Conservation (phyloP, 2,113 vertebrate genomes). For the Aldabrachelys gigantea region DNA sequence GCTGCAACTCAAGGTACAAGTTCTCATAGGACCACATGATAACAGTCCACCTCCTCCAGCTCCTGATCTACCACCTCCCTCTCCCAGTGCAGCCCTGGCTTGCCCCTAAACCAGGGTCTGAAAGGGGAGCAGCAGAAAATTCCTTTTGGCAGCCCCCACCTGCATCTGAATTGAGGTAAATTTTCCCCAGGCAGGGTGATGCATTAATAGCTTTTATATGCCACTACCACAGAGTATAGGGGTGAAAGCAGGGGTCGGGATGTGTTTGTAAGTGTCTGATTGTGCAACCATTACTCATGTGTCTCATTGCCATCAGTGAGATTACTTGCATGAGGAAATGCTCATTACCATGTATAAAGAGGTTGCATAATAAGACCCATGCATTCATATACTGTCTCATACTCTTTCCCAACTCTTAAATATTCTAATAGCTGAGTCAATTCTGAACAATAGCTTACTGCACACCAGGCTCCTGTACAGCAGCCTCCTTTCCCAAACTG, state of each 20-base stretch:
- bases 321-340: not conserved
- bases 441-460: not conserved
- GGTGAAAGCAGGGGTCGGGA: not conserved
- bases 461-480: not conserved
- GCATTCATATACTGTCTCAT: not conserved
- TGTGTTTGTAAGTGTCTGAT: not conserved
- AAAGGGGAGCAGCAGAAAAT: not conserved
- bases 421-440: not conserved
- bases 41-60: not conserved
- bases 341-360: not conserved
- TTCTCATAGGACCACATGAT: not conserved
- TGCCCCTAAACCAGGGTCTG: not conserved
- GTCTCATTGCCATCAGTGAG: not conserved
- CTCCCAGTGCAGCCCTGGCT: not conserved
- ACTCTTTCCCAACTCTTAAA: not conserved
- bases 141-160: not conserved
- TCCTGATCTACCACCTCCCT: not conserved
- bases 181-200: not conserved
- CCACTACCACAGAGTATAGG: not conserved
- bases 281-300: not conserved
- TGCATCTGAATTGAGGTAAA: not conserved
- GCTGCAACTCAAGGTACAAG: not conserved
- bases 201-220: fast-evolving
- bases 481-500: not conserved
- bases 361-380: not conserved